phyloP scores from a whole-genome alignment of 2,888 invertebrate species.

The Cephonodes hylas region DNA sequence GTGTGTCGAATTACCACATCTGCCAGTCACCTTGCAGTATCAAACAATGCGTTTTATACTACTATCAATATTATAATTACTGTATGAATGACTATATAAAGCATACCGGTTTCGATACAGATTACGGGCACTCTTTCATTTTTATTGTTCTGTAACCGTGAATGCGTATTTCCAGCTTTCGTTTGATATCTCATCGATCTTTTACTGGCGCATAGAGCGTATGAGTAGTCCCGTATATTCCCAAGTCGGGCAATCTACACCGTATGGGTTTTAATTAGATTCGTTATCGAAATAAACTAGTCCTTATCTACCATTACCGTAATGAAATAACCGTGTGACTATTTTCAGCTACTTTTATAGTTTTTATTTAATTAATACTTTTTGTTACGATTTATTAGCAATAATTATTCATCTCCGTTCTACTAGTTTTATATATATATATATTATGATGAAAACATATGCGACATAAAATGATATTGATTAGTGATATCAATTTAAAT shows the following conservation, averaged over 20 bases:
- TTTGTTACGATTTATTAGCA: too few species aligned
- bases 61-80: slow-evolving; percentile 8
- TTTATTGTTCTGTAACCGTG: not conserved
- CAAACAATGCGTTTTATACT: slow-evolving; percentile 13
- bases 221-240: too few species aligned
- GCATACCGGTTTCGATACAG: not conserved
- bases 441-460: too few species aligned
- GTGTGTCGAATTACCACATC: slow-evolving; percentile 18
- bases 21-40: slow-evolving; percentile 15
- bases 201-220: not conserved
- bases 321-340: too few species aligned
- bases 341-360: not conserved
- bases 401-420: too few species aligned
- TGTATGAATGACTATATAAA: slow-evolving; percentile 8
- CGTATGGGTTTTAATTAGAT: too few species aligned
- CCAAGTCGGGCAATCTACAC: too few species aligned
- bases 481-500: too few species aligned
- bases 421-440: too few species aligned
- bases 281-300: too few species aligned
- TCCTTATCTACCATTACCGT: too few species aligned
- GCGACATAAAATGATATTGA: too few species aligned
- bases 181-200: not conserved
- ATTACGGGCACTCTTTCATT: not conserved
- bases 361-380: not conserved
- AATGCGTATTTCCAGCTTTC: not conserved